Evolutionary conservation across 2,888 invertebrate genomes (phyloP).

Genomic region (Xanthia icteritia): DNA sequence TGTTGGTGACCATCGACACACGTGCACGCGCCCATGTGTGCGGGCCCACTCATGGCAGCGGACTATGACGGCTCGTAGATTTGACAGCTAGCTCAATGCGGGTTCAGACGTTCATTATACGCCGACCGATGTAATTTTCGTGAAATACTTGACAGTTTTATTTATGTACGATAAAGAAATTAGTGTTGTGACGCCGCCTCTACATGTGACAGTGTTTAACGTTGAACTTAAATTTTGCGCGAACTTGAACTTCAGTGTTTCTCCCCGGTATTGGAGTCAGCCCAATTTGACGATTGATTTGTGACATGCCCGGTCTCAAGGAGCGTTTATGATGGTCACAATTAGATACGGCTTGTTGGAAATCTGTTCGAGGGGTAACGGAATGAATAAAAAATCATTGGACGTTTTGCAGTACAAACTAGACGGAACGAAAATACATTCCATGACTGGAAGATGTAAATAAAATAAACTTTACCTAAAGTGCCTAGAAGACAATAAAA

Average conservation of each 20-base stretch:
- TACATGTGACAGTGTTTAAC: constrained; percentile 69
- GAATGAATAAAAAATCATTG: constrained; percentile 84
- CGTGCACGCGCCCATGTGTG: constrained; percentile 85
- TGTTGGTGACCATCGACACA: constrained; percentile 86
- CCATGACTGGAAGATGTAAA: constrained; percentile 75
- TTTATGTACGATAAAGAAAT: constrained; percentile 80
- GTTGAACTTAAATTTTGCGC: constrained; percentile 80
- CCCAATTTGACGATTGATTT: constrained; percentile 82
- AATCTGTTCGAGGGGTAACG: constrained; percentile 83
- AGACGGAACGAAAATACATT: constrained; percentile 77
- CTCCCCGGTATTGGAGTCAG: constrained; percentile 68
- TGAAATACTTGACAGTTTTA: constrained; percentile 85
- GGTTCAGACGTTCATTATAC: constrained; percentile 90
- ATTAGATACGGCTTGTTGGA: constrained; percentile 86
- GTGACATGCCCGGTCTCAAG: constrained; percentile 83
- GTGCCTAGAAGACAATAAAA: constrained; percentile 71
- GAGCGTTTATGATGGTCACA: constrained; percentile 86
- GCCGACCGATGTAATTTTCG: constrained; percentile 87
- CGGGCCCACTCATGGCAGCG: constrained; percentile 89
- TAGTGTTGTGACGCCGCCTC: constrained; percentile 73
- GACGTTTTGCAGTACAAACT: constrained; percentile 79
- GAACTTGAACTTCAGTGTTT: constrained; percentile 82
- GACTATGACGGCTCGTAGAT: constrained; percentile 91
- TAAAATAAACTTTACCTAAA: constrained; percentile 67
- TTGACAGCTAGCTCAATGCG: constrained; percentile 91